These are phyloP conservation scores for Indicator maculatus DNA, from an alignment of 2,113 vertebrate genomes.

Conservation along the genomic window DNA sequence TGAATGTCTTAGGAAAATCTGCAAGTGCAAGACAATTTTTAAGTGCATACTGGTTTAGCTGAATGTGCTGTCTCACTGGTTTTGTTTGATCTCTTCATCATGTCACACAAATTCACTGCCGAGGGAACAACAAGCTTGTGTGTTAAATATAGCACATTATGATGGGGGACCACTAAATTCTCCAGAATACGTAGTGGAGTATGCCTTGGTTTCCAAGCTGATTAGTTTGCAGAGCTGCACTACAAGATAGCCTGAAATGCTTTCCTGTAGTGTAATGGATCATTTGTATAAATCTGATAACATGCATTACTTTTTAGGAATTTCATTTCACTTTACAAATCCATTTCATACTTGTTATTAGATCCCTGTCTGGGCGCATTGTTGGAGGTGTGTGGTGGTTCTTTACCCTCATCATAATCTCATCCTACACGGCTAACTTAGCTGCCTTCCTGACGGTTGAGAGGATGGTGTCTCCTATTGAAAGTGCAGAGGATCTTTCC, in stretches of 20 bases:
- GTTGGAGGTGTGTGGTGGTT: slow-evolving; percentile 99
- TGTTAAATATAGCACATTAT: background rate
- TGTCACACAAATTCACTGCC: background rate
- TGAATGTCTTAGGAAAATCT: slow-evolving; percentile 14
- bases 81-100: slow-evolving; percentile 6
- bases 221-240: background rate
- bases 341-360: slow-evolving; percentile 82
- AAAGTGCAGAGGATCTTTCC: slow-evolving; percentile 97
- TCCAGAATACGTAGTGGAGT: background rate
- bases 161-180: background rate
- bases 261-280: background rate
- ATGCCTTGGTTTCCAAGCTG: background rate
- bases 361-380: slow-evolving; percentile 98
- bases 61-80: background rate
- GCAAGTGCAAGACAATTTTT: background rate
- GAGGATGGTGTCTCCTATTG: slow-evolving; percentile 99
- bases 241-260: background rate
- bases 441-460: slow-evolving; percentile 99
- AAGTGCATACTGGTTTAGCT: background rate
- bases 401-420: slow-evolving; percentile 99
- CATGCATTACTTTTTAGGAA: slow-evolving; percentile 51
- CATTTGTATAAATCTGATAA: slow-evolving; percentile 65
- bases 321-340: slow-evolving; percentile 79
- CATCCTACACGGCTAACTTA: slow-evolving; percentile 99
- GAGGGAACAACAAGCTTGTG: background rate